phyloP scores from a whole-genome alignment of 2,113 vertebrate genomes.

The Cheilinus undulatus region DNA sequence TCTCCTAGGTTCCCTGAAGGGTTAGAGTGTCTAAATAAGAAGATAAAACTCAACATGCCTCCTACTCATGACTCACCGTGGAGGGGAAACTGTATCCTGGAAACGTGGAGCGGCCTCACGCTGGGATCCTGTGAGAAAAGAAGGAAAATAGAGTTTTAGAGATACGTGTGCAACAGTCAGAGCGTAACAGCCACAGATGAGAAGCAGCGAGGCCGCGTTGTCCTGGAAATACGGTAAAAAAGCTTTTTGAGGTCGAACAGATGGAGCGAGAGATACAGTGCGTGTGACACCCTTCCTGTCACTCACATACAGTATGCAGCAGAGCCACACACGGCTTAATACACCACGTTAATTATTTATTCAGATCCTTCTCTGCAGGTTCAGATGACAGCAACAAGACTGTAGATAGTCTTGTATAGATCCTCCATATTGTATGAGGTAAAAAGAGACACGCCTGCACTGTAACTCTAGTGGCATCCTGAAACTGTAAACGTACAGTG shows the following conservation, averaged over 20 bases:
- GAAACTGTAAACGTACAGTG: not conserved
- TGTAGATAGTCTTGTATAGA: not conserved
- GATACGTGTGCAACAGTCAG: not conserved
- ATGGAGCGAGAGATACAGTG: constrained; percentile 6
- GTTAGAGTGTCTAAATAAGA: constrained; percentile 14
- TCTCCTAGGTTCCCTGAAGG: not conserved
- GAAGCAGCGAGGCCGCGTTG: not conserved
- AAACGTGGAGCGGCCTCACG: constrained; percentile 9
- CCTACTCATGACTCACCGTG: not conserved
- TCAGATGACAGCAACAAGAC: constrained; percentile 33
- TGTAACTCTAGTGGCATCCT: not conserved
- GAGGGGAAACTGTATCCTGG: constrained; percentile 16
- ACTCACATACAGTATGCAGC: constrained; percentile 4
- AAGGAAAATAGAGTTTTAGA: constrained; percentile 3
- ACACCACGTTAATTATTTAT: constrained; percentile 62
- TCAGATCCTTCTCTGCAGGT: constrained; percentile 29
- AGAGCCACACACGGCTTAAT: constrained; percentile 49
- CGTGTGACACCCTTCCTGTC: constrained; percentile 18
- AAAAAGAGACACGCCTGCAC: not conserved
- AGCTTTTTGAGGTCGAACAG: constrained; percentile 14
- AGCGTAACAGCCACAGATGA: not conserved
- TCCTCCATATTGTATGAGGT: not conserved
- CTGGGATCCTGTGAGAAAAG: not conserved
- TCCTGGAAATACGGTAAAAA: not conserved
- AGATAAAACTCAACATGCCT: constrained; percentile 30